A percentile compares a stretch with the other conserved stretches of the same genome.
phyloP scores from a whole-genome alignment of 2,888 invertebrate genomes.

The Protophormia terraenovae region DNA sequence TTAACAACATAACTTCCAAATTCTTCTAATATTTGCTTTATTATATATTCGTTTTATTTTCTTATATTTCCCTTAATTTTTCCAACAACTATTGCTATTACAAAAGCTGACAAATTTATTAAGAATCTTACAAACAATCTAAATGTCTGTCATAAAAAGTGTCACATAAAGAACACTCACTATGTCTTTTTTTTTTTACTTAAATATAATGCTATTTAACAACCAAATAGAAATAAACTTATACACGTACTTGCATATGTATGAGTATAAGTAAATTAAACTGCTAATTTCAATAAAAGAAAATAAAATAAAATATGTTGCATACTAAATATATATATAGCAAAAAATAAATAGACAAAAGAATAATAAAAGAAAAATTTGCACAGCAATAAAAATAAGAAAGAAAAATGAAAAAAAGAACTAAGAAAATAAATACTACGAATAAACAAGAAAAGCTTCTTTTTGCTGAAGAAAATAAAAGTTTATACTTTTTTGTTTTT shows the following conservation, averaged over 20 bases:
- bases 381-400: not conserved
- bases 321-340: slow-evolving; percentile 31
- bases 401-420: not conserved
- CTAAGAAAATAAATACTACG: not conserved
- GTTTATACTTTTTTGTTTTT: not conserved
- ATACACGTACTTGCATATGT: not conserved
- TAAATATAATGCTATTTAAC: not conserved
- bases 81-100: no score
- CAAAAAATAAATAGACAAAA: slow-evolving; percentile 17
- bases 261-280: slow-evolving; percentile 9
- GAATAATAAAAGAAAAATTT: not conserved
- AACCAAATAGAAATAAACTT: not conserved
- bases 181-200: not conserved
- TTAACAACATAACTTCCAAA: no score
- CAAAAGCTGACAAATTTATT: not conserved
- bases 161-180: not conserved
- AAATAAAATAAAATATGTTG: not conserved
- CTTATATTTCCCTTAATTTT: no score
- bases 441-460: slow-evolving; percentile 8
- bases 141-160: slow-evolving; percentile 3
- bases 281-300: slow-evolving; percentile 32
- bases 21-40: no score
- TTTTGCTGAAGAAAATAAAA: not conserved
- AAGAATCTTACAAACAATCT: not conserved
- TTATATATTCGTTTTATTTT: no score